phyloP scores from a whole-genome alignment of 2,888 invertebrate genomes.

The Caenorhabditis sp. region DNA sequence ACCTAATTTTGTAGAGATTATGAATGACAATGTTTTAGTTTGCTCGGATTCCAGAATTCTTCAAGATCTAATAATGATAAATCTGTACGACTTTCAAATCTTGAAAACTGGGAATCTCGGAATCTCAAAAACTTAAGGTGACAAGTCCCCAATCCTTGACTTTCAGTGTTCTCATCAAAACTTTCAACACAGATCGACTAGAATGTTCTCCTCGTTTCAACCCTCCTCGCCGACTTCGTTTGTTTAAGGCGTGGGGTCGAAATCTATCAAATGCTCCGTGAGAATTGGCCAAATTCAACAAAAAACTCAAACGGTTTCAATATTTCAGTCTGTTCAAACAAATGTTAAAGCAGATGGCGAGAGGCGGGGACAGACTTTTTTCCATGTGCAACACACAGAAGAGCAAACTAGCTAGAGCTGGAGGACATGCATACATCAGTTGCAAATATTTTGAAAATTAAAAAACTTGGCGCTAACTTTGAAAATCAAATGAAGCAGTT shows the following conservation, averaged over 20 bases:
- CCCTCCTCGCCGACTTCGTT: not conserved
- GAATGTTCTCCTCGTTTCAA: not conserved
- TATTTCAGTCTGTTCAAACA: constrained; percentile 31
- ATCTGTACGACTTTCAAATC: too few relatives aligned
- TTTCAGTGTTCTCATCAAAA: not conserved
- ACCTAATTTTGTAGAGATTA: too few relatives aligned
- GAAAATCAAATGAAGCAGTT: too few relatives aligned
- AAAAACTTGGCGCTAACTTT: not conserved
- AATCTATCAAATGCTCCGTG: not conserved
- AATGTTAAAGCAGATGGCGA: not conserved
- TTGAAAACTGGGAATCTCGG: not conserved
- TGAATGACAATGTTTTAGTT: too few relatives aligned
- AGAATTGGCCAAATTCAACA: too few relatives aligned
- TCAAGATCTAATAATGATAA: too few relatives aligned
- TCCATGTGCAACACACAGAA: constrained; percentile 6
- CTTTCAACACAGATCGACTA: not conserved
- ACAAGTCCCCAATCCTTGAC: too few relatives aligned
- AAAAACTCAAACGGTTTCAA: constrained; percentile 21
- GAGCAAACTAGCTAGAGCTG: constrained; percentile 34
- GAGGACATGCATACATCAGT: constrained; percentile 2
- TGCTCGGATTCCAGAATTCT: too few relatives aligned
- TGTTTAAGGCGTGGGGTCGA: constrained; percentile 21
- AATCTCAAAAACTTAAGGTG: not conserved
- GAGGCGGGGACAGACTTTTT: too few relatives aligned
- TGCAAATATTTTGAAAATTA: constrained; percentile 8